Percentiles rank a stretch among this genome's conserved stretches.
These are phyloP conservation scores for Drosophila kuntzei DNA, from an alignment of 2,888 invertebrate genomes.

Conservation along the genomic window DNA sequence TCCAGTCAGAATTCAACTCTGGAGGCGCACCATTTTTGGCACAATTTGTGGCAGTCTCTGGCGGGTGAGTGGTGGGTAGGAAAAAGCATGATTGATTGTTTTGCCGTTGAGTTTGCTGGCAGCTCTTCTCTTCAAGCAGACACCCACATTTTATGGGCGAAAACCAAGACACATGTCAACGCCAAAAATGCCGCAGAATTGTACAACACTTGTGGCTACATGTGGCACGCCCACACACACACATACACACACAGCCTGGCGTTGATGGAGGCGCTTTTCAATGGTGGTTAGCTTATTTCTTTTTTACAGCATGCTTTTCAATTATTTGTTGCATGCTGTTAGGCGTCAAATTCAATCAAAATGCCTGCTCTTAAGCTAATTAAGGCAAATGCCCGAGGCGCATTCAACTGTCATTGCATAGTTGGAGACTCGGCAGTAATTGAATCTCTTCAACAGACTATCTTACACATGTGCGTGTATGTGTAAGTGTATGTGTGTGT, in stretches of 20 bases:
- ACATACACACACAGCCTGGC: background rate
- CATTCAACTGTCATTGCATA: slow-evolving; percentile 25
- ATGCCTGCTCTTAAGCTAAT: slow-evolving; percentile 61
- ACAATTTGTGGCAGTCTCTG: slow-evolving; percentile 45
- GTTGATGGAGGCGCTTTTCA: slow-evolving; percentile 9
- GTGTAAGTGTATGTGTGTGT: slow-evolving; percentile 7
- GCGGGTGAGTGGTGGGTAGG: slow-evolving; percentile 9
- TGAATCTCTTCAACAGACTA: slow-evolving; percentile 37
- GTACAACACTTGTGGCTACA: slow-evolving; percentile 56
- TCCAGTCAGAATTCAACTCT: slow-evolving; percentile 12
- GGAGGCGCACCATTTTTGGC: slow-evolving; percentile 34
- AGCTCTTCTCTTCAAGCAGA: slow-evolving; percentile 20
- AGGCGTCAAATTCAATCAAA: slow-evolving; percentile 67
- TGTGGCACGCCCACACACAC: slow-evolving; percentile 28
- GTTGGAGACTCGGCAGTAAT: slow-evolving; percentile 27
- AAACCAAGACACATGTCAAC: slow-evolving; percentile 70
- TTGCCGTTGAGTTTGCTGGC: slow-evolving; percentile 50
- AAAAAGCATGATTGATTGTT: slow-evolving; percentile 74
- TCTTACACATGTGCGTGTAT: slow-evolving; percentile 8
- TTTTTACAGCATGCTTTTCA: slow-evolving; percentile 38
- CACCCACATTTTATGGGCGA: slow-evolving; percentile 7
- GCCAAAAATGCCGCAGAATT: slow-evolving; percentile 58
- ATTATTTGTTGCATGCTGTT: slow-evolving; percentile 52
- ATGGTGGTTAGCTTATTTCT: slow-evolving; percentile 2
- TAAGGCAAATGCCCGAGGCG: slow-evolving; percentile 51